Conservation (phyloP, 2,113 vertebrate species). For the Sylvietta virens region DNA sequence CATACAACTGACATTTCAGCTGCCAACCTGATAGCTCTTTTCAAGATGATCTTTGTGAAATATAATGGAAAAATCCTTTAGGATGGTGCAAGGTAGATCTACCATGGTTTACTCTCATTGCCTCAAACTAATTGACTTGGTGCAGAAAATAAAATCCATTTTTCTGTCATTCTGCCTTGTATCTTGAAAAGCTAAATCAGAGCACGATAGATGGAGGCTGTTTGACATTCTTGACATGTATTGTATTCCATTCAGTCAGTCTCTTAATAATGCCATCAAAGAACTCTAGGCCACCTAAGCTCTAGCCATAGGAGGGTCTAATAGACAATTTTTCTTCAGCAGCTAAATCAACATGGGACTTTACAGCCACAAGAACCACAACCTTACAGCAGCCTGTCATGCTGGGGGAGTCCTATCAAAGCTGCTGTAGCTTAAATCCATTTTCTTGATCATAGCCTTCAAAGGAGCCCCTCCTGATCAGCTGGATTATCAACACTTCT, state of each 20-base stretch:
- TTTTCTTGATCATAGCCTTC: not conserved
- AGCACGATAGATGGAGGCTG: not conserved
- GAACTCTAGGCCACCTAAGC: not conserved
- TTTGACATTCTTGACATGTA: not conserved
- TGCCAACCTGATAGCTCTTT: not conserved
- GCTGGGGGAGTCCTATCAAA: not conserved
- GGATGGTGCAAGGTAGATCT: not conserved
- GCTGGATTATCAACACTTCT: not conserved
- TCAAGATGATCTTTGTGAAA: not conserved
- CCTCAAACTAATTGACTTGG: not conserved
- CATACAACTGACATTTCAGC: not conserved
- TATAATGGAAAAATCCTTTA: not conserved
- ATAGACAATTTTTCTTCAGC: not conserved
- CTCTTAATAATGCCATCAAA: not conserved
- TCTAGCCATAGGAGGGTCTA: not conserved
- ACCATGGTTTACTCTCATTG: not conserved
- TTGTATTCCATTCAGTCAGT: not conserved
- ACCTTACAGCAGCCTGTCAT: not conserved
- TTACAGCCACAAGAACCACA: not conserved
- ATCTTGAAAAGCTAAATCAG: not conserved
- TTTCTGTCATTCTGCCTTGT: not conserved
- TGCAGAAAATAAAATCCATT: constrained; percentile 6
- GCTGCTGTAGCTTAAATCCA: not conserved
- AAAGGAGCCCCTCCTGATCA: not conserved
- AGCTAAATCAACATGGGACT: not conserved